Base-by-base conservation (phyloP, 2,113 vertebrate genomes). In the Brienomyrus brachyistius region DNA sequence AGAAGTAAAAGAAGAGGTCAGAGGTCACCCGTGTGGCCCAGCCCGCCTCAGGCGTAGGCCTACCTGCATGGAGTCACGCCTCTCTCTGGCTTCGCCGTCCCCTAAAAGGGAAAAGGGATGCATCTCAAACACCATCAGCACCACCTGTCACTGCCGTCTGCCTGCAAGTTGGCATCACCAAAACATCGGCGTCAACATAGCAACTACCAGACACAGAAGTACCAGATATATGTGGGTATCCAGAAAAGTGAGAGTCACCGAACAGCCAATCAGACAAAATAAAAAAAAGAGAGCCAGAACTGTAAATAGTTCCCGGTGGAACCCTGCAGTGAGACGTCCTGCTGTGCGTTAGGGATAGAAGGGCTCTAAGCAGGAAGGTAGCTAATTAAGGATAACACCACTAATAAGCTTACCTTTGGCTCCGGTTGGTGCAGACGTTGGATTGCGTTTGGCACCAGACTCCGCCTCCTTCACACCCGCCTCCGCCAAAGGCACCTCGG, bases 381-480 rank as follows among this genome's bases (percentile, higher is more conserved):
- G 43, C 21, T 21, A 52, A 31, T 21, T 19, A 51, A 86, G 47
- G 43, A 59, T 6, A 31, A 87, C 23, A 21, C 3, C 27, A n/a
- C 13, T 2, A 17, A 27, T 51, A 11, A 13, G 21, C 48, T 74
- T 59, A 87, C 66, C 86, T 1, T 54, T 11, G 40, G 85, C 11
- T 87, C 59, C 88, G 70, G 23, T 40, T 3, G 48, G 48, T 43
- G n/a, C 45, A 47, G 89, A 11, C 2, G 9, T 6, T 35, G 27
- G 11, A 19, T 9, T 47, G 4, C 17, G 56, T n/a, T 70, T 85
- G 2, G 70, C 27, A 2, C 21, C 19, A 9, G 31, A 88, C 45
- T n/a, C 89, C 31, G 80, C 50, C 10, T n/a, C 31, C 47, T 23
- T n/a, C 13, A 93, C 92, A 31, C 95, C 94, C 50, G 87, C 5